These are phyloP conservation scores for Cyclophora albipunctata DNA, from an alignment of 2,888 invertebrate genomes.

Conservation along the genomic window DNA sequence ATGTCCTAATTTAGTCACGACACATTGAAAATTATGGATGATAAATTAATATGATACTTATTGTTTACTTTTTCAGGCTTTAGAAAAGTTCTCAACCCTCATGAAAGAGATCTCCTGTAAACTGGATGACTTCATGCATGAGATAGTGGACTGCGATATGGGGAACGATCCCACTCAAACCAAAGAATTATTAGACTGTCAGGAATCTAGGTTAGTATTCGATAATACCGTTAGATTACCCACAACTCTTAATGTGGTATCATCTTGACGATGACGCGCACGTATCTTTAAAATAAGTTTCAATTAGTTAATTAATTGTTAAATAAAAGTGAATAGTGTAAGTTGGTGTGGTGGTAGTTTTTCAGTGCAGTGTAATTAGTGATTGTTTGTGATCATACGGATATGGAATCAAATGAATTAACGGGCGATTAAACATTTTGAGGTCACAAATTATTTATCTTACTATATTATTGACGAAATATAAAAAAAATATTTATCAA, in stretches of 20 bases:
- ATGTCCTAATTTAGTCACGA: too few species aligned
- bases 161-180: constrained; percentile 96
- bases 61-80: constrained; percentile 78
- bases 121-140: constrained; percentile 90
- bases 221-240: constrained; percentile 3
- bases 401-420: too few species aligned
- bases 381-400: too few species aligned
- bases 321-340: too few species aligned
- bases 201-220: constrained; percentile 77
- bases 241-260: background rate
- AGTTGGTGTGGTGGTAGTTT: too few species aligned
- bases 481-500: too few species aligned
- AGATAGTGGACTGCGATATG: constrained; percentile 93
- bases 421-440: too few species aligned
- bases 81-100: constrained; percentile 95
- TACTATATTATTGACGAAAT: too few species aligned
- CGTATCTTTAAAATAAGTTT: constrained; percentile 5
- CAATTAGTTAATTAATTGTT: background rate
- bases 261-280: background rate
- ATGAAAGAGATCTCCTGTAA: constrained; percentile 92
- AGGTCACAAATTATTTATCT: too few species aligned
- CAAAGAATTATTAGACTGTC: constrained; percentile 88
- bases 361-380: too few species aligned
- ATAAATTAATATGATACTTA: too few species aligned
- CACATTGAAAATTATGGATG: too few species aligned